These are phyloP conservation scores for Drosophila nr. fundita DNA, from an alignment of 2,888 invertebrate species.

Conservation along the genomic window DNA sequence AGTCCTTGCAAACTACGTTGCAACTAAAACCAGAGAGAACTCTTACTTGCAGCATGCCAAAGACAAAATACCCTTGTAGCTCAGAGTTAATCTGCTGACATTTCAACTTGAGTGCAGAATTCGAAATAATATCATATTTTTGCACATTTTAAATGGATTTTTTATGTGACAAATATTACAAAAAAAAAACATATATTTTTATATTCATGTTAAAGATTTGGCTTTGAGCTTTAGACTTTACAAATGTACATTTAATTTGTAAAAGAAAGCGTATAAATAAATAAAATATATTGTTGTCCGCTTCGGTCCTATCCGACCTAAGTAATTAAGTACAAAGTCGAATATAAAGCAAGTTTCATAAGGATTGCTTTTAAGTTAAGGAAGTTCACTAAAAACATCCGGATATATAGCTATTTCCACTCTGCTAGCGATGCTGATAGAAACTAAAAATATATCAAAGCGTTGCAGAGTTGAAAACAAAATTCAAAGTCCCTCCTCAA, in stretches of 20 bases:
- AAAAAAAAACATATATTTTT: background rate
- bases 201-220: background rate
- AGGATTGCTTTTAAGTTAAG: background rate
- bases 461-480: background rate
- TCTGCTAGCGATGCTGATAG: background rate
- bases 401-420: background rate
- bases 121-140: background rate
- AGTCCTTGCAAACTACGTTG: slow-evolving; percentile 18
- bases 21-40: background rate
- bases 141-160: background rate
- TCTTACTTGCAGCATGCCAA: background rate
- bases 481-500: background rate
- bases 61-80: background rate
- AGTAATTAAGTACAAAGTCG: too few species aligned
- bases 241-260: background rate
- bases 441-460: background rate
- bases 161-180: background rate
- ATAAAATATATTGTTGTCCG: too few species aligned
- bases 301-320: too few species aligned
- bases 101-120: background rate
- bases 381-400: background rate
- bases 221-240: background rate
- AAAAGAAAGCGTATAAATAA: background rate
- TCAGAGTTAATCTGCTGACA: background rate
- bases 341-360: too few species aligned